Evolutionary conservation across 2,113 vertebrate genomes (phyloP).

Genomic region (Poeciliopsis prolifica): DNA sequence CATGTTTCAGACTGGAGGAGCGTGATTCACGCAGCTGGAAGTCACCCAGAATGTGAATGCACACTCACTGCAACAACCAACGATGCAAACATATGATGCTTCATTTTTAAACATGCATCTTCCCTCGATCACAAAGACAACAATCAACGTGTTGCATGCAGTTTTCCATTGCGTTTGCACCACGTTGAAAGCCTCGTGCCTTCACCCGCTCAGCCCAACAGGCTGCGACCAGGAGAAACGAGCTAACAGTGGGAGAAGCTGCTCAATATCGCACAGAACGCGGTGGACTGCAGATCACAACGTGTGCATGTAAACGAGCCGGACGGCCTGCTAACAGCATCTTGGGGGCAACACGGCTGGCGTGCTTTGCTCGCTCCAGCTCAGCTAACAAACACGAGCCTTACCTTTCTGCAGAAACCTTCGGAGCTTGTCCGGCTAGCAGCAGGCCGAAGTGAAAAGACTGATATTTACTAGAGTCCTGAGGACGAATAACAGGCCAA

Average conservation of each 20-base stretch:
- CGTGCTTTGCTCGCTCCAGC: conserved; percentile 10
- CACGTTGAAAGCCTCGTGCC: neutral
- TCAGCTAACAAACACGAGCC: conserved; percentile 31
- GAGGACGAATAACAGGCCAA: too few species aligned
- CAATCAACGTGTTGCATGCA: neutral
- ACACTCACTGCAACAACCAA: too few species aligned
- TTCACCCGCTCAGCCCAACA: neutral
- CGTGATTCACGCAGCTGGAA: too few species aligned
- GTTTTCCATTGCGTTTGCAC: neutral
- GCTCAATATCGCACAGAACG: neutral
- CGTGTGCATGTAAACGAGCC: neutral
- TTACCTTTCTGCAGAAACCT: conserved; percentile 64
- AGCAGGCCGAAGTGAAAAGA: conserved; percentile 23
- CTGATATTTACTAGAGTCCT: neutral
- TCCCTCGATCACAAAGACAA: neutral
- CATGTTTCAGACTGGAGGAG: too few species aligned
- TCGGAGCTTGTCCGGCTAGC: conserved; percentile 7
- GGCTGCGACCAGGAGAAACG: neutral
- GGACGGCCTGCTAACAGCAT: conserved; percentile 3
- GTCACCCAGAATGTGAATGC: too few species aligned
- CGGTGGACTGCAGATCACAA: neutral
- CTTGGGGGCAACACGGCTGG: conserved; percentile 61
- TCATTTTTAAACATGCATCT: too few species aligned
- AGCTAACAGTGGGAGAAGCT: too few species aligned
- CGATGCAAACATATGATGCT: too few species aligned